Percentiles rank a stretch among this genome's conserved stretches.
These are phyloP conservation scores for Leptestheria dahalacensis DNA, from an alignment of 1,140 invertebrate species.

Conservation along the genomic window DNA sequence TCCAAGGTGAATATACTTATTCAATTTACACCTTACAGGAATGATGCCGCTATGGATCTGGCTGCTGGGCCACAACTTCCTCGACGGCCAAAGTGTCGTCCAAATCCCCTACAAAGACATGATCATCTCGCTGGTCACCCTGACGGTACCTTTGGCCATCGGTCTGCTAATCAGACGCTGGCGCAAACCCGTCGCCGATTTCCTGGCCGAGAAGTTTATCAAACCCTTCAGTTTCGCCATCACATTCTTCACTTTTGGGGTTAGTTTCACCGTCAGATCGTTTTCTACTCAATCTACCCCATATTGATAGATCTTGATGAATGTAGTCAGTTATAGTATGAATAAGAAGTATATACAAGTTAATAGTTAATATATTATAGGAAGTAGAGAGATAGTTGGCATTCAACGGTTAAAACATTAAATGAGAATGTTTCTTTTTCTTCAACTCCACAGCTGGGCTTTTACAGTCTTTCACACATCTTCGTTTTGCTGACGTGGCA, in stretches of 20 bases:
- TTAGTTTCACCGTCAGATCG: no score
- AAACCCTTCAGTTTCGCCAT: slow-evolving; percentile 82
- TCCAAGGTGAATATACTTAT: no score
- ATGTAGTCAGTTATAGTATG: no score
- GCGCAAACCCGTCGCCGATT: slow-evolving; percentile 43
- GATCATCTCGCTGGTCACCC: slow-evolving; percentile 48
- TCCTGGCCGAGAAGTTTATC: slow-evolving; percentile 54
- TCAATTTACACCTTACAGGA: slow-evolving; percentile 36
- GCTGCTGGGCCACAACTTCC: slow-evolving; percentile 55
- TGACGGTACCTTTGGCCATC: slow-evolving; percentile 66
- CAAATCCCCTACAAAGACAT: slow-evolving; percentile 68
- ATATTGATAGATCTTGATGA: no score
- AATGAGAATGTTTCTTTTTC: background rate
- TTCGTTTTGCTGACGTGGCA: slow-evolving; percentile 14
- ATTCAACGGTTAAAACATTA: no score
- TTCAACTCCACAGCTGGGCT: slow-evolving; percentile 7
- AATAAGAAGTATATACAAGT: no score
- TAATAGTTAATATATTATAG: no score
- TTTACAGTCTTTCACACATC: slow-evolving; percentile 15
- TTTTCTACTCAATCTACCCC: no score
- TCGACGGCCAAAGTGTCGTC: slow-evolving; percentile 54
- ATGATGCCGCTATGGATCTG: slow-evolving; percentile 92
- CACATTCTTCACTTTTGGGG: slow-evolving; percentile 62
- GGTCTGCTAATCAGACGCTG: slow-evolving; percentile 59
- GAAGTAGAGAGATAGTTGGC: no score